Percentiles rank a stretch among this genome's conserved stretches.
Conservation (phyloP, 2,888 invertebrate genomes). For the Lasius platythorax region DNA sequence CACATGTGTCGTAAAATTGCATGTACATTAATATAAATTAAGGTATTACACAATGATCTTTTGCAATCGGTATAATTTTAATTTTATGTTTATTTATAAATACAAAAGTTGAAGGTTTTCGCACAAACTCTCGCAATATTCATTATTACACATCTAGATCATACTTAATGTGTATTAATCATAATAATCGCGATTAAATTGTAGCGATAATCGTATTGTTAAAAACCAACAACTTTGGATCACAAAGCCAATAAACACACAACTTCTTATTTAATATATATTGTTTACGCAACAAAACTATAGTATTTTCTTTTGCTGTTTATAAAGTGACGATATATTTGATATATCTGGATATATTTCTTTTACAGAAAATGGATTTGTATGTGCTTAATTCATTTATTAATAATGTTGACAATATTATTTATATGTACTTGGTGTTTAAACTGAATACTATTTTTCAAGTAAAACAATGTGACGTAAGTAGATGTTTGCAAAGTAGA, state of each 20-base stretch:
- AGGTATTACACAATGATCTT: slow-evolving; percentile 45
- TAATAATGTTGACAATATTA: slow-evolving; percentile 52
- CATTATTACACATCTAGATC: slow-evolving; percentile 42
- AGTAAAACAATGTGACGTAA: slow-evolving; percentile 12
- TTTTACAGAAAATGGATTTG: slow-evolving; percentile 30
- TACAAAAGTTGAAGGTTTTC: slow-evolving; percentile 53
- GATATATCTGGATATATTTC: slow-evolving; percentile 42
- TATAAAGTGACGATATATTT: slow-evolving; percentile 47
- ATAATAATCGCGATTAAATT: slow-evolving; percentile 42
- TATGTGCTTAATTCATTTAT: slow-evolving; percentile 26
- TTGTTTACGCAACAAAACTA: slow-evolving; percentile 68
- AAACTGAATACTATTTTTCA: slow-evolving; percentile 30
- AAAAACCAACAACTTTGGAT: slow-evolving; percentile 79
- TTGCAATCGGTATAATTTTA: slow-evolving; percentile 44
- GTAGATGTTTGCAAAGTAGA: slow-evolving; percentile 44
- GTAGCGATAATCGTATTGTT: slow-evolving; percentile 62
- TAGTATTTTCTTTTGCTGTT: slow-evolving; percentile 65
- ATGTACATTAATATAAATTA: slow-evolving; percentile 41
- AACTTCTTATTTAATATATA: slow-evolving; percentile 58
- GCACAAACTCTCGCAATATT: slow-evolving; percentile 32
- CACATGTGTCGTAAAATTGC: slow-evolving; percentile 20
- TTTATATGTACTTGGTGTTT: slow-evolving; percentile 26
- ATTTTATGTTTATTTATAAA: slow-evolving; percentile 52
- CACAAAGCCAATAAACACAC: slow-evolving; percentile 74
- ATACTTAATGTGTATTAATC: slow-evolving; percentile 39